Evolutionary conservation across 2,797 vertebrate species (phyloP).

Genomic region (Darevskia mixta): DNA sequence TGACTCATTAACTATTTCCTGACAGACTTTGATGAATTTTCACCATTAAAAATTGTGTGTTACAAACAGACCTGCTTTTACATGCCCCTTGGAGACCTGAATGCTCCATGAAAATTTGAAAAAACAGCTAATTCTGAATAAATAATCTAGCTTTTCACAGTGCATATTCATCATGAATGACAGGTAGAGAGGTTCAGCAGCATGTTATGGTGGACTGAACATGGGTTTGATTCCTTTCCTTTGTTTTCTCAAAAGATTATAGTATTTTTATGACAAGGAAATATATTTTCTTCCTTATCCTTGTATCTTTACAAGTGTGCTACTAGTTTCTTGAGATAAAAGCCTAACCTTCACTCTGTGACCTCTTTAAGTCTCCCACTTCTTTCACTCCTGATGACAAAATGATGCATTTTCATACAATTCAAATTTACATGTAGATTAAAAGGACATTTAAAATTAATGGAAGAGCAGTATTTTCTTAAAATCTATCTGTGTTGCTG

Average conservation of each 20-base stretch:
- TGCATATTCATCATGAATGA: conserved; percentile 70
- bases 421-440: conserved; percentile 77
- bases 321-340: conserved; percentile 57
- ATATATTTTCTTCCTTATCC: conserved; percentile 61
- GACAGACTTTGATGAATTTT: conserved; percentile 70
- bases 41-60: conserved; percentile 71
- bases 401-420: conserved; percentile 71
- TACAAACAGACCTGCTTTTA: conserved; percentile 67
- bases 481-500: conserved; percentile 67
- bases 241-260: conserved; percentile 66
- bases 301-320: conserved; percentile 52
- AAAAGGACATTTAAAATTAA: conserved; percentile 80
- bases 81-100: conserved; percentile 60
- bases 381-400: conserved; percentile 61
- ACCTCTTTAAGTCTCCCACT: conserved; percentile 48
- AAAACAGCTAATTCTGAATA: conserved; percentile 67
- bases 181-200: conserved; percentile 57
- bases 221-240: conserved; percentile 67
- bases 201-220: conserved; percentile 56
- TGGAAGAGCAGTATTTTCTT: conserved; percentile 75
- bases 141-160: conserved; percentile 67
- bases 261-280: conserved; percentile 68
- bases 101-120: conserved; percentile 68
- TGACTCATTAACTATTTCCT: conserved; percentile 70
- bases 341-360: conserved; percentile 49